Conservation (phyloP, 2,888 invertebrate genomes). For the Steinernema carpocapsae region DNA sequence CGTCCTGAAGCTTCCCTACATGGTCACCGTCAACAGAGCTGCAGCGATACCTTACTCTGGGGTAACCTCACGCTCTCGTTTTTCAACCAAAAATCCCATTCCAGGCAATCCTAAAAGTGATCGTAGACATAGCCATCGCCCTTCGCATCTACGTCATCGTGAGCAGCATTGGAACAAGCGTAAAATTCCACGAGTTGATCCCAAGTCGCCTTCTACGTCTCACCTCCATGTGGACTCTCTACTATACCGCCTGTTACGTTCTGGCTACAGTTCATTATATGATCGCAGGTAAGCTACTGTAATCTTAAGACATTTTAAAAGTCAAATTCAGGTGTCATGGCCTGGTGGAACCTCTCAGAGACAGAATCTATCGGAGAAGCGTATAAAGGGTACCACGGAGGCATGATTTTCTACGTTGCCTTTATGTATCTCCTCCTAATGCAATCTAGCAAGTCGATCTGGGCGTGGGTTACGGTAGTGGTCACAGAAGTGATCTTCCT, state of each 20-base stretch:
- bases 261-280: not conserved
- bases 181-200: not conserved
- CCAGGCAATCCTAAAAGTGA: not conserved
- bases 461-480: not conserved
- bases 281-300: not conserved
- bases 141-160: not conserved
- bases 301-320: not conserved
- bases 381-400: not conserved
- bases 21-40: not conserved
- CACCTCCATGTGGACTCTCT: not conserved
- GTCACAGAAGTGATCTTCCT: not conserved
- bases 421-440: not conserved
- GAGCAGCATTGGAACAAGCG: not conserved
- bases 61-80: not conserved
- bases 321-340: not conserved
- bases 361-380: not conserved
- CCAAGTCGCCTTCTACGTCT: not conserved
- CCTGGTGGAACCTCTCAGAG: not conserved
- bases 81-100: not conserved
- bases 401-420: not conserved
- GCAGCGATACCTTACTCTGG: not conserved
- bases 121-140: not conserved
- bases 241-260: not conserved
- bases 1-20: not conserved
- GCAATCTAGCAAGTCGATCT: not conserved